phyloP scores from a whole-genome alignment of 1,140 invertebrate species.

The Drosophila nebulosa region DNA sequence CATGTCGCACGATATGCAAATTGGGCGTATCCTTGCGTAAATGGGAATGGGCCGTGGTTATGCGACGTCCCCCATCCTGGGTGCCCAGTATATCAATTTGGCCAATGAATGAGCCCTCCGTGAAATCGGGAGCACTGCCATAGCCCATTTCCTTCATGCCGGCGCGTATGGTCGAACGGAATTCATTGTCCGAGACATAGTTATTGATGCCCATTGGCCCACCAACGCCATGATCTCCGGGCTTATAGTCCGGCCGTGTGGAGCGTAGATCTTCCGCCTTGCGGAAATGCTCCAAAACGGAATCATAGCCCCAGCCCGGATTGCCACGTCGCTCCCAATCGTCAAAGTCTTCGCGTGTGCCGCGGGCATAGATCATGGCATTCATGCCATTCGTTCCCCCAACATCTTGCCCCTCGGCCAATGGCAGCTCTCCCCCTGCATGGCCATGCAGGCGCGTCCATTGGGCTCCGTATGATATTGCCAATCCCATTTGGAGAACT shows the following conservation, averaged over 20 bases:
- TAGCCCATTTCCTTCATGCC: constrained; percentile 81
- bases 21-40: constrained; percentile 86
- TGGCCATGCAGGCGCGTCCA: constrained; percentile 77
- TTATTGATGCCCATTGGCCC: constrained; percentile 85
- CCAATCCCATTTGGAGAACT: constrained; percentile 80
- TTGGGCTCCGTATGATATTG: constrained; percentile 75
- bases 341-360: constrained; percentile 85
- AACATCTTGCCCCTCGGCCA: constrained; percentile 85
- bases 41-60: constrained; percentile 84
- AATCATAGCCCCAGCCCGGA: constrained; percentile 86
- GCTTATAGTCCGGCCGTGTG: constrained; percentile 73
- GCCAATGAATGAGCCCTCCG: constrained; percentile 81
- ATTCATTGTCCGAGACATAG: constrained; percentile 78
- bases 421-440: constrained; percentile 82
- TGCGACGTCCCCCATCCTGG: constrained; percentile 82
- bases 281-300: constrained; percentile 88
- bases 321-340: constrained; percentile 85
- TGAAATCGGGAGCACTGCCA: constrained; percentile 83
- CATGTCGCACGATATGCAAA: constrained; percentile 88
- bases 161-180: constrained; percentile 77
- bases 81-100: constrained; percentile 82
- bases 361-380: constrained; percentile 89
- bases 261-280: constrained; percentile 85
- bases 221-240: constrained; percentile 84
- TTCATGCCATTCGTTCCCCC: constrained; percentile 88